Evolutionary conservation across 2,888 invertebrate species (phyloP).

Genomic region (Pammene fasciana): DNA sequence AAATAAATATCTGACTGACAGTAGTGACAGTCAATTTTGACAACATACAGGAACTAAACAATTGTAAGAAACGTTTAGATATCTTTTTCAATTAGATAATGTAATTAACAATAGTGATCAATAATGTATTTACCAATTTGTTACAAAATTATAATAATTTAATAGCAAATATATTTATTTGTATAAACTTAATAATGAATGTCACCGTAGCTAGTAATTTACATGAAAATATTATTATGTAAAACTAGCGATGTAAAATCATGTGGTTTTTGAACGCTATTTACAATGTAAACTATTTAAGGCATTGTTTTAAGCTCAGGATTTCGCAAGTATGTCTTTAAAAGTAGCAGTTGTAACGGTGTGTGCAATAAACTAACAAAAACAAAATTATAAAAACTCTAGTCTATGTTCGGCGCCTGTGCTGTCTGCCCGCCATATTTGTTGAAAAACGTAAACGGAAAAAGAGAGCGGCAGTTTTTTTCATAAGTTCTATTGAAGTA

Average conservation of each 20-base stretch:
- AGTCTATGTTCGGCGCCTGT: slow-evolving; percentile 23
- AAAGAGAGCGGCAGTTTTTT: slow-evolving; percentile 66
- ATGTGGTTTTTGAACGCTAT: background rate
- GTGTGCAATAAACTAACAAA: background rate
- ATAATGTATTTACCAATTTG: no score
- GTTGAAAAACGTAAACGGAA: slow-evolving; percentile 75
- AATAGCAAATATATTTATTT: no score
- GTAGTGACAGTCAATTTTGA: slow-evolving; percentile 7
- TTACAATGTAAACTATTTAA: background rate
- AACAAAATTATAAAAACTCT: background rate
- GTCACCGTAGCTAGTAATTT: no score
- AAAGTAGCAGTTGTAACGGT: background rate
- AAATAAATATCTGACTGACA: no score
- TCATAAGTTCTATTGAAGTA: slow-evolving; percentile 56
- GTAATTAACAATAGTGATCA: no score
- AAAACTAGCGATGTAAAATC: background rate
- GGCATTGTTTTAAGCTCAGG: background rate
- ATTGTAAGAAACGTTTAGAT: no score
- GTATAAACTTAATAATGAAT: no score
- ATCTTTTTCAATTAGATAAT: no score
- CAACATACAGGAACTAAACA: background rate
- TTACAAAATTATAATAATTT: no score
- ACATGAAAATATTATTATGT: no score
- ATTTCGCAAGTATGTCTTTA: background rate
- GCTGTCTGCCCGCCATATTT: slow-evolving; percentile 66